Base-by-base conservation (phyloP, 2,888 invertebrate genomes). In the Elaeidobius kamerunicus region DNA sequence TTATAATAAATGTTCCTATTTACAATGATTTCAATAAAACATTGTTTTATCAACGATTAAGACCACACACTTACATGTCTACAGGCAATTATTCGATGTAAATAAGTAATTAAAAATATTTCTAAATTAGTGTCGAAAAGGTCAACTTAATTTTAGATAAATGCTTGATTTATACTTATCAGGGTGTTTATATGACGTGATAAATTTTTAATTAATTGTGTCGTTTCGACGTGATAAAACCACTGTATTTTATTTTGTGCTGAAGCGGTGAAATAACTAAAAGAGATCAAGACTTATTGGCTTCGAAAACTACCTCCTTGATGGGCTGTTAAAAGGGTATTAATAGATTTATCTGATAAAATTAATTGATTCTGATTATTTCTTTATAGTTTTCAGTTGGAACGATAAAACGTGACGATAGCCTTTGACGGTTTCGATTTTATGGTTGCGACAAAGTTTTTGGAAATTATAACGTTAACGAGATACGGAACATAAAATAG, bases 91-190 rank as follows among this genome's bases (percentile, higher is more conserved):
- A 64, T 60, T 60, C 52, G 59, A 61, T 65, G 64, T 65, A 63
- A 64, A 65, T 65, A 63, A 56, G 58, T 61, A 63, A 65, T 65
- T 65, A 61, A 56, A 61, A 63, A 65, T 65, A 60, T 63, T 63
- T 63, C 61, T 61, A 59, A 65, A 64, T 65, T 61, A 61, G 61
- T 65, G 65, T 57, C 62, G 61, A 52, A 58, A 41, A 57, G 66
- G 65, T 66, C 66, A 66, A 66, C 59, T 65, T 63, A 65, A 66
- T 66, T 67, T 64, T 52, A 65, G 67, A 67, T 67, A 65, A 63
- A 34, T n/a, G 14, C 18, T 38, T 50, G 51, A 56, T 58, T 56
- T 52, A 54, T 58, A 62, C 60, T 60, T 41, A 52, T 52, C 48
- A 49, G 53, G 48, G 58, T 60, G 59, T 58, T 59, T 58, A 58